Conservation (phyloP, 2,113 vertebrate genomes). For the Triplophysa siluroides region DNA sequence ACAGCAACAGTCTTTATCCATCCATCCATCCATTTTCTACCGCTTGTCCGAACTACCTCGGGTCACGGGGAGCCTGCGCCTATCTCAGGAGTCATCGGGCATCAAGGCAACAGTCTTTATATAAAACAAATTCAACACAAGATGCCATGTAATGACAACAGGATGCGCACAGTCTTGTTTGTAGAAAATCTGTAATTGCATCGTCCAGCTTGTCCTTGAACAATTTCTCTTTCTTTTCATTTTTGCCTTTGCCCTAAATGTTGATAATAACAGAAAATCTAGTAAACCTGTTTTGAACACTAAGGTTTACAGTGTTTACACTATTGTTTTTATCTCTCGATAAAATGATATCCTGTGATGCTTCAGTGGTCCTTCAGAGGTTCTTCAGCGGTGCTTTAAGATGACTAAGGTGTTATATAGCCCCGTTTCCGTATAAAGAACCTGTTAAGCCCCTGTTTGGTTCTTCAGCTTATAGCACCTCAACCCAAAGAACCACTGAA, state of each 20-base stretch:
- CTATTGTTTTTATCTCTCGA: slow-evolving; percentile 43
- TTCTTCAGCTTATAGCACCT: no score
- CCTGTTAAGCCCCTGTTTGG: no score
- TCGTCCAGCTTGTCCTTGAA: not conserved
- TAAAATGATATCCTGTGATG: slow-evolving; percentile 6
- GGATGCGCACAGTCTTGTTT: not conserved
- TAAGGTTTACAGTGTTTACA: slow-evolving; percentile 16
- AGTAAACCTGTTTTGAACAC: slow-evolving; percentile 17
- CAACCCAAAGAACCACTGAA: no score
- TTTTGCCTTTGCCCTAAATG: slow-evolving; percentile 5
- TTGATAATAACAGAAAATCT: slow-evolving; percentile 10
- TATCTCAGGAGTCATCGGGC: no score
- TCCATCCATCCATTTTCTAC: no score
- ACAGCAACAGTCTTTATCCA: not conserved
- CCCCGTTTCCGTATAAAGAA: no score
- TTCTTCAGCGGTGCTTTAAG: no score
- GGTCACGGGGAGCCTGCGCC: no score
- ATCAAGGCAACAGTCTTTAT: no score
- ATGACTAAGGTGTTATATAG: no score
- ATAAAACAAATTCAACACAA: not conserved
- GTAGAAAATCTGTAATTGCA: not conserved
- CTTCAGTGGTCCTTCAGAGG: no score
- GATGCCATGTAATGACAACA: not conserved
- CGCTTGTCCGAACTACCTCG: no score
- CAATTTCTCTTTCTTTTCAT: not conserved